Conservation (phyloP, 2,113 vertebrate species). For the Gymnorhina tibicen region DNA sequence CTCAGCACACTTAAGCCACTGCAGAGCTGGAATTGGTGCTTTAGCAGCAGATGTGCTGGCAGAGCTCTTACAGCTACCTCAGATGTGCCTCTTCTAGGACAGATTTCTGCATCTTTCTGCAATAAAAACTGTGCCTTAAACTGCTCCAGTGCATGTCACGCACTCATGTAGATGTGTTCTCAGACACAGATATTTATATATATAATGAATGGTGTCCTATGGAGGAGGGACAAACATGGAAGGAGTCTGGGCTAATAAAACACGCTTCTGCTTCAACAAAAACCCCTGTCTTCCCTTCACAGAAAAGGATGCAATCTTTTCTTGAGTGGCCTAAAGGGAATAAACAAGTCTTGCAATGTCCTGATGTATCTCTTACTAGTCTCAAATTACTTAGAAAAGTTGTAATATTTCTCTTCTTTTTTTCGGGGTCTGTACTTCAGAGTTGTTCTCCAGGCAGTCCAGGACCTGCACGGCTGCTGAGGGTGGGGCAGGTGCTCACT, state of each 20-base stretch:
- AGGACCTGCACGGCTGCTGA: neutral
- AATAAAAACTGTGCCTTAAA: neutral
- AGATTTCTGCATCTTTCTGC: neutral
- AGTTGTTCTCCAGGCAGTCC: neutral
- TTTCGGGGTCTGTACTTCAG: neutral
- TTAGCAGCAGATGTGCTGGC: neutral
- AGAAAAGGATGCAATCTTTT: neutral
- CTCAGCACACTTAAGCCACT: neutral
- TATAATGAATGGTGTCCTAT: accelerated
- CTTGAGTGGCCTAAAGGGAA: neutral
- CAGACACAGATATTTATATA: neutral
- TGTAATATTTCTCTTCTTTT: accelerated
- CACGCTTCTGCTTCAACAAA: neutral
- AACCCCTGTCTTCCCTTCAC: neutral
- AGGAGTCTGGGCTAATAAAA: neutral
- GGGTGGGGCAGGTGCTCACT: neutral
- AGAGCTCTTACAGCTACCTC: neutral
- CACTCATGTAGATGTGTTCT: neutral
- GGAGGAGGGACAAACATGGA: accelerated
- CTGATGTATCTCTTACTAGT: neutral
- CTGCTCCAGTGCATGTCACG: neutral
- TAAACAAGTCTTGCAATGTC: neutral
- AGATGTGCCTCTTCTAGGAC: neutral
- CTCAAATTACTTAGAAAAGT: neutral
- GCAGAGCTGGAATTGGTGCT: neutral